These are phyloP conservation scores for Panagrolaimus sp. DNA, from an alignment of 1,140 invertebrate species.

Conservation along the genomic window DNA sequence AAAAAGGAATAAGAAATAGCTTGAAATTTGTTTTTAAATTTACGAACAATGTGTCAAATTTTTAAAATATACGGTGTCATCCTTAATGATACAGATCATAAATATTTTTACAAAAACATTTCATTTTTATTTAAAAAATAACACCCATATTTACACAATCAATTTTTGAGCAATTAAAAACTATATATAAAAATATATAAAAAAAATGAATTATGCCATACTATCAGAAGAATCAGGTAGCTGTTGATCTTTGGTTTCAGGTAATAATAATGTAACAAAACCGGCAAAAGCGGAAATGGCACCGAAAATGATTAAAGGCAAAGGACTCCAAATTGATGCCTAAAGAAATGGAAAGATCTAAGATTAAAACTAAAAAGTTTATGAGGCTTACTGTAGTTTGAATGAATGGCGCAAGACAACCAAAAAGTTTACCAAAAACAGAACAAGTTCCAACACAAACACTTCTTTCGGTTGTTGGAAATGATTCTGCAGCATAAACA, in stretches of 20 bases:
- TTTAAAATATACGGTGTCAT: too few relatives aligned
- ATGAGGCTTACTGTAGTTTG: background rate
- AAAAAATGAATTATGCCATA: background rate
- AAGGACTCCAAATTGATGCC: constrained; percentile 7
- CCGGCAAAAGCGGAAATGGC: background rate
- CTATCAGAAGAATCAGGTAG: background rate
- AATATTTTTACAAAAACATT: too few relatives aligned
- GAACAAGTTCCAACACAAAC: constrained; percentile 2
- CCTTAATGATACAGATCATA: too few relatives aligned
- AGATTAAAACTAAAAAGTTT: background rate
- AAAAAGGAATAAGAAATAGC: too few relatives aligned
- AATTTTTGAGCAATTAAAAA: background rate
- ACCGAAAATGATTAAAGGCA: constrained; percentile 6
- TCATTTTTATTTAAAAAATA: too few relatives aligned
- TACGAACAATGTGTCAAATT: too few relatives aligned
- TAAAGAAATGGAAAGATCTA: background rate
- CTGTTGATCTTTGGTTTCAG: constrained; percentile 9
- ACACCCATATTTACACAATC: too few relatives aligned
- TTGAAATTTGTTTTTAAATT: too few relatives aligned
- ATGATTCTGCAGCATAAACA: constrained; percentile 40
- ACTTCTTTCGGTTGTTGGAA: constrained; percentile 28
- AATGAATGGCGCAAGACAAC: constrained; percentile 8
- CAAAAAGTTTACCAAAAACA: background rate
- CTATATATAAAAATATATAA: too few relatives aligned
- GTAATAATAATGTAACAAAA: background rate